These are phyloP conservation scores for Lypha dubia DNA, from an alignment of 2,888 invertebrate species.

Conservation along the genomic window DNA sequence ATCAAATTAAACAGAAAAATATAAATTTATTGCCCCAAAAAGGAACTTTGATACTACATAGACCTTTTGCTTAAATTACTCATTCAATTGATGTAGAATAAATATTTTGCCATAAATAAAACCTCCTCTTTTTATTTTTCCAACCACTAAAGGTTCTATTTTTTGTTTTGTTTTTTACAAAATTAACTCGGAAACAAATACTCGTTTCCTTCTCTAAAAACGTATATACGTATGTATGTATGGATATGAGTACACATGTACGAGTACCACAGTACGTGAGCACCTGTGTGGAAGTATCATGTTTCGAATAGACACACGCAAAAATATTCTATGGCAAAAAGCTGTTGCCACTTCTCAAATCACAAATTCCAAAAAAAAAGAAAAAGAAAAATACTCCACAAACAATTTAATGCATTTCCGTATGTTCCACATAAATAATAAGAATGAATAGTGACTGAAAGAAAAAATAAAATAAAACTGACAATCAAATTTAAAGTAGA, in stretches of 20 bases:
- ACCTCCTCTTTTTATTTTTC: slow-evolving; percentile 36
- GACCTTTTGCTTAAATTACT: slow-evolving; percentile 30
- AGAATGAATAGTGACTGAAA: slow-evolving; percentile 22
- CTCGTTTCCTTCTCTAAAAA: slow-evolving; percentile 44
- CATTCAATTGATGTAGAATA: slow-evolving; percentile 29
- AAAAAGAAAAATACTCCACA: neutral
- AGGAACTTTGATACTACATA: neutral
- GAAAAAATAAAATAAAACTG: slow-evolving; percentile 35
- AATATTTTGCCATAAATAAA: slow-evolving; percentile 71
- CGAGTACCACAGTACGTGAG: neutral
- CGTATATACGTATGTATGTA: slow-evolving; percentile 44
- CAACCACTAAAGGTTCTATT: slow-evolving; percentile 15
- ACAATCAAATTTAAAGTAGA: slow-evolving; percentile 66
- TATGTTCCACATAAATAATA: slow-evolving; percentile 46
- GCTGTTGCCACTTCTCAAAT: slow-evolving; percentile 11
- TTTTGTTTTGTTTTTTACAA: no score
- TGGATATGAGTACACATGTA: neutral
- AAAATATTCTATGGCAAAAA: slow-evolving; percentile 4
- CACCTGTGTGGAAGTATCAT: slow-evolving; percentile 68
- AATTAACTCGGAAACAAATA: slow-evolving; percentile 20
- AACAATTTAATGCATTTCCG: slow-evolving; percentile 68
- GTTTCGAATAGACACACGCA: slow-evolving; percentile 46
- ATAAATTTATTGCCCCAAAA: neutral
- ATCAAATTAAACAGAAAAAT: neutral
- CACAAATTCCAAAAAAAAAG: slow-evolving; percentile 20